Evolutionary conservation across 1,140 invertebrate species (phyloP).

Genomic region (Trinorchestia longiramus): DNA sequence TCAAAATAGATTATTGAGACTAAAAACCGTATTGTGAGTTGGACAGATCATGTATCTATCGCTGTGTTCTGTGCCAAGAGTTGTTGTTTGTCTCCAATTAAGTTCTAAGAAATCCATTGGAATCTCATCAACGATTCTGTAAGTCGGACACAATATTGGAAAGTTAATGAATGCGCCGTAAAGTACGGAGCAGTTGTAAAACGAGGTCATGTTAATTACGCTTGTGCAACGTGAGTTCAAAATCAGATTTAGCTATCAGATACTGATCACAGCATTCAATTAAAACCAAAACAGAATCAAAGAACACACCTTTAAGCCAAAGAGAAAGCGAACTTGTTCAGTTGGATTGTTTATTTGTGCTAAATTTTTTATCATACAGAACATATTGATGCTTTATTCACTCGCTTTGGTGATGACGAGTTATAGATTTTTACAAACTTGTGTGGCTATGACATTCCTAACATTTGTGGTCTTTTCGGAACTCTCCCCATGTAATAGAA

Average conservation of each 20-base stretch:
- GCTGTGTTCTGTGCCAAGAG: no score
- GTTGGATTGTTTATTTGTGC: background rate
- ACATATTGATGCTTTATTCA: background rate
- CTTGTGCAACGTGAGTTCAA: background rate
- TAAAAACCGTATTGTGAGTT: no score
- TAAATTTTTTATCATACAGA: background rate
- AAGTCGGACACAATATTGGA: background rate
- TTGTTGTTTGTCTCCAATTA: background rate
- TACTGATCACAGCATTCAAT: background rate
- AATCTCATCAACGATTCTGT: background rate
- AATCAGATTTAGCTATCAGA: background rate
- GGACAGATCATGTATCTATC: no score
- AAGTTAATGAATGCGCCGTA: background rate
- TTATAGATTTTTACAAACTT: background rate
- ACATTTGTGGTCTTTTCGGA: no score
- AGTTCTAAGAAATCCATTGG: background rate
- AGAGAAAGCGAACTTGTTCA: background rate
- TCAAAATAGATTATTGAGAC: no score
- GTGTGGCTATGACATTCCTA: background rate
- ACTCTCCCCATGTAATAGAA: no score
- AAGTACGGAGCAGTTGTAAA: background rate
- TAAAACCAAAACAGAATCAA: background rate
- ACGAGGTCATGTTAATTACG: background rate
- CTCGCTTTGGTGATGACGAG: background rate
- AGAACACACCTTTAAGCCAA: background rate